Evolutionary conservation across 2,888 invertebrate genomes (phyloP).

Genomic region (Scaptodrosophila latifasciaeformis): DNA sequence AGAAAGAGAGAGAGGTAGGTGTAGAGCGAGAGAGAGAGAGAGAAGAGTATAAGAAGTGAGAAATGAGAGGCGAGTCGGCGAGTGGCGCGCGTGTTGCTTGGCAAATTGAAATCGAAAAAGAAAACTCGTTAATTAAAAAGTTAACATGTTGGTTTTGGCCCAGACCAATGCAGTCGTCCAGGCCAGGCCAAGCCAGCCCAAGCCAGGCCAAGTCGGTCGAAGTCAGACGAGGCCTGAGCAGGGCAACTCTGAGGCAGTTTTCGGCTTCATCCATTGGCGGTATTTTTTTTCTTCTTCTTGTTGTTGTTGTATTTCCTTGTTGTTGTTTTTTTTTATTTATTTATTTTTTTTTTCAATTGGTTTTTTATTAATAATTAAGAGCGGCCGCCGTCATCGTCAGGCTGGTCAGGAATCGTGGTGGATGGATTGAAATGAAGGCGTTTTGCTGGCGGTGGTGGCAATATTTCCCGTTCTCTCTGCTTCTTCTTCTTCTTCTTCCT

Average conservation of each 20-base stretch:
- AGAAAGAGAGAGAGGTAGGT: background rate
- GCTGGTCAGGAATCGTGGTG: background rate
- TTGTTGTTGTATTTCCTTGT: background rate
- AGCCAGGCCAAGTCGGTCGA: slow-evolving; percentile 15
- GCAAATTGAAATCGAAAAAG: slow-evolving; percentile 72
- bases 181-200: background rate
- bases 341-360: slow-evolving; percentile 45
- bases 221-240: background rate
- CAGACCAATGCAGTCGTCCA: background rate
- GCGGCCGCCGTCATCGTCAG: slow-evolving; percentile 19
- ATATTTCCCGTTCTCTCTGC: background rate
- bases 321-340: background rate
- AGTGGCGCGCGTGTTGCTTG: slow-evolving; percentile 35
- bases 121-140: slow-evolving; percentile 73
- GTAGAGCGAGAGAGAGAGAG: slow-evolving; percentile 4
- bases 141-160: slow-evolving; percentile 59
- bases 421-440: too few relatives aligned
- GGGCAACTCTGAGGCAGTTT: slow-evolving; percentile 3
- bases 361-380: slow-evolving; percentile 68
- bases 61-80: background rate
- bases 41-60: slow-evolving; percentile 7
- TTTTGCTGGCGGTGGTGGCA: too few relatives aligned
- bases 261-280: background rate
- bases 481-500: too few relatives aligned
- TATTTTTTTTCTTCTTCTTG: background rate